Base-by-base conservation (phyloP, 2,888 invertebrate species). In the Sericinus montela region DNA sequence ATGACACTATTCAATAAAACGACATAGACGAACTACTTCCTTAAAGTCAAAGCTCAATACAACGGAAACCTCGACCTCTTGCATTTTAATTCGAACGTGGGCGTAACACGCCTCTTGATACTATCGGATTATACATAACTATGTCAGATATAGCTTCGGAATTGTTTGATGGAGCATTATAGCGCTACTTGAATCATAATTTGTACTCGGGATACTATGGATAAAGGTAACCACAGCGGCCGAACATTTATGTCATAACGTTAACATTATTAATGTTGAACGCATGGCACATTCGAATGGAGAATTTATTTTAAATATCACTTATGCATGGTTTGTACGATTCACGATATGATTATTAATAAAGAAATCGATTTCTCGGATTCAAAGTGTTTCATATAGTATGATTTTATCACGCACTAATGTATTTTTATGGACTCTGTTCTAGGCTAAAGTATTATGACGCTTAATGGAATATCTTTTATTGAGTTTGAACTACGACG, bases 21-120 rank as follows among this genome's bases (percentile, higher is more conserved):
- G 84, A 82, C 83, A 82, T 72, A 80, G 84, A 86, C 68, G 69
- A 72, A 84, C 81, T 75, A 71, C 80, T 80, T 76, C 76, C 75
- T 49, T 36, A 40, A 28, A 40, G 63, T 61, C 61, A 57, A 67
- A 61, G 59, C 65, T 59, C 50, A 55, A 61, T 57, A 48, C 51
- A 43, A 52, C 58, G 62, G 61, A 69, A 69, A 75, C 60, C 54
- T 64, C 64, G 65, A 60, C 53, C 49, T 45, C 45, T 45, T 50
- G 42, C 41, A 50, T 50, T 50, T 45, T 45, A 50, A 45, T 41
- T 45, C 45, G 41, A 25, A 25, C 40, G 50, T 50, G 45, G 50
- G 50, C 32, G 45, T 41, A 50, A 32, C 50, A 45, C 40, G 42
- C 30, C 48, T 38, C 32, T 40, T 45, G 49, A 49, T 49, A 23